Evolutionary conservation across 1,140 invertebrate species (phyloP), one percentile per base, ranked within the genome.

Genomic region (Drosophila tani): DNA sequence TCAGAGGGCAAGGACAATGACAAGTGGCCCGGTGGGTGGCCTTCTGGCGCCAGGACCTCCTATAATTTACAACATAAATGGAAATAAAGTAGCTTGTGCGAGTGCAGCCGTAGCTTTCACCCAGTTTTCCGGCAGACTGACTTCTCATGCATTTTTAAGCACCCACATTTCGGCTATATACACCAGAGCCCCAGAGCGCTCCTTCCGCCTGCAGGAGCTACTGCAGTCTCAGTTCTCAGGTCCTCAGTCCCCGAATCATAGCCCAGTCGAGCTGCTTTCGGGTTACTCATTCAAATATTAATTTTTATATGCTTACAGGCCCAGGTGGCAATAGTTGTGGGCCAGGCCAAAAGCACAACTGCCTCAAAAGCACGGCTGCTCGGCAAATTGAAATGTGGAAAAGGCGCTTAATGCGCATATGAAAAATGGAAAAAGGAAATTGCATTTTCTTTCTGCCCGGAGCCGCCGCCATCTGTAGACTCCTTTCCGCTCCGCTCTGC

Each of bases 401-500:
- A 88, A 84, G 81, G 67, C 85, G 84, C 78, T 88, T 90, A 88
- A 90, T 81, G 81, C 80, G 81, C 84, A 84, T 75, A 90, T 90
- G 82, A 88, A 88, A 88, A 81, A 88, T 88, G 80, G 81, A 90
- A 53, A 80, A 75, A 81, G 81, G 74, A 88, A 88, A 88, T 88
- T 88, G 84, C 85, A 88, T 88, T 88, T 88, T 76, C 77, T 64
- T 78, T 78, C 41, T 55, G 63, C 73, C 69, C 49, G 58, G 47
- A 47, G 73, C 59, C 70, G 49, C 38, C 59, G 41, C 69, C 58
- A 73, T 70, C 69, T 59, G 69, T 58, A n/a, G 58, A 27, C 58
- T 45, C n/a, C 65, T 53, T 24, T 63, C 35, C 49, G 49, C 62
- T 70, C 19, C 15, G 24, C n/a, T 9, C 43, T 19, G 15, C 53